Evolutionary conservation across 92 coral and sea anemone genomes (phyloP).

Genomic region (Pocillopora meandrina): DNA sequence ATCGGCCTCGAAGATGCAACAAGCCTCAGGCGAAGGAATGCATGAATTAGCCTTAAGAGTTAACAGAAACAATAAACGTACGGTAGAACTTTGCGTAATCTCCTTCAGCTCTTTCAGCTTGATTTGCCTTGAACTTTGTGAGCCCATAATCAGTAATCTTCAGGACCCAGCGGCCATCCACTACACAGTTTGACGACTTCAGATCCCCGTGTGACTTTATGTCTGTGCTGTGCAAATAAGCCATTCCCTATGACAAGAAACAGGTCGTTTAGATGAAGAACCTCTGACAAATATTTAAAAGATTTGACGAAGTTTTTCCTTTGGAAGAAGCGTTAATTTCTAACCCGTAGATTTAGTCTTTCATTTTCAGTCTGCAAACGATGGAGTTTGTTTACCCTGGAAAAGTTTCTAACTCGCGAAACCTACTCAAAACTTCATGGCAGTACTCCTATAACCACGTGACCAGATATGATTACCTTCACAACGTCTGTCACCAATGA

Average conservation of each 20-base stretch:
- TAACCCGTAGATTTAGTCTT: too few species aligned
- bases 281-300: too few species aligned
- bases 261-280: too few species aligned
- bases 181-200: conserved; percentile 93
- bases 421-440: neutral
- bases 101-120: conserved; percentile 71
- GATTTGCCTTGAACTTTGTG: conserved; percentile 81
- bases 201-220: conserved; percentile 89
- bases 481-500: conserved; percentile 89
- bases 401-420: neutral
- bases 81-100: conserved; percentile 82
- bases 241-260: conserved; percentile 74
- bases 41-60: neutral
- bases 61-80: conserved; percentile 34
- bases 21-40: too few species aligned
- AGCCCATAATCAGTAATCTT: conserved; percentile 95
- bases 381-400: neutral
- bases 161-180: conserved; percentile 98
- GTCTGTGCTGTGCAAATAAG: conserved; percentile 89
- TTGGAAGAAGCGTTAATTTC: too few species aligned
- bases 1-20: too few species aligned
- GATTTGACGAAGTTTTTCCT: too few species aligned
- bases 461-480: conserved; percentile 62
- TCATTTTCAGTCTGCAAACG: too few species aligned
- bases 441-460: too few species aligned